Base-by-base conservation (phyloP, 2,888 invertebrate species). In the Muschampia plurimacula region DNA sequence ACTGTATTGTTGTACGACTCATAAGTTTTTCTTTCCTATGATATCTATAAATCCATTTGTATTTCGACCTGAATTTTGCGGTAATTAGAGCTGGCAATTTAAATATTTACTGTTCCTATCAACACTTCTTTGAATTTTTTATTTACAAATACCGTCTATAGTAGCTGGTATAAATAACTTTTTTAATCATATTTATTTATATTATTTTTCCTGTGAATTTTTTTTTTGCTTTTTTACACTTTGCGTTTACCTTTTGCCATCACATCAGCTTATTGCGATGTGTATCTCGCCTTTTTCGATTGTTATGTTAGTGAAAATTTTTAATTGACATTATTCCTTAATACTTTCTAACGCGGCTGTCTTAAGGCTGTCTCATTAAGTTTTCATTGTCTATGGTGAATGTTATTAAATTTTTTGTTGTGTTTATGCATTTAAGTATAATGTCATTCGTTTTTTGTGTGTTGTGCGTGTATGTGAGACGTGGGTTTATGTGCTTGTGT, bases 341-440 rank as follows among this genome's bases (percentile, higher is more conserved):
- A 57, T 28, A 46, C 13, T 69, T 63, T 74, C 41, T 49, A 63
- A 74, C 57, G 60, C 73, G 76, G 73, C 76, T 77, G 76, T 74
- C 69, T 46, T 66, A 68, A 64, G 71, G 72, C 73, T 75, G 76
- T 74, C 55, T 15, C 65, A 77, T 76, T 78, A 77, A 77, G 78
- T 78, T 80, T 80, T 79, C 79, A 78, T 74, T 79, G 78, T 81
- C 79, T 83, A 81, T 72, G 66, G 28, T 57, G 57, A 12, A 52
- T 83, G 74, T 68, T 74, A 84, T 90, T 89, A 88, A 87, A 88
- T 91, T 91, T 55, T 90, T 86, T 83, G 88, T 86, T 90, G 86
- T 88, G 77, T 81, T 87, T 86, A 80, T 84, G 78, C 77, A 78
- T 88, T 85, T 83, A 84, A 85, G 80, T 85, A 82, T 85, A 57